Base-by-base conservation (phyloP, 1,140 invertebrate species). In the Listronotus bonariensis region DNA sequence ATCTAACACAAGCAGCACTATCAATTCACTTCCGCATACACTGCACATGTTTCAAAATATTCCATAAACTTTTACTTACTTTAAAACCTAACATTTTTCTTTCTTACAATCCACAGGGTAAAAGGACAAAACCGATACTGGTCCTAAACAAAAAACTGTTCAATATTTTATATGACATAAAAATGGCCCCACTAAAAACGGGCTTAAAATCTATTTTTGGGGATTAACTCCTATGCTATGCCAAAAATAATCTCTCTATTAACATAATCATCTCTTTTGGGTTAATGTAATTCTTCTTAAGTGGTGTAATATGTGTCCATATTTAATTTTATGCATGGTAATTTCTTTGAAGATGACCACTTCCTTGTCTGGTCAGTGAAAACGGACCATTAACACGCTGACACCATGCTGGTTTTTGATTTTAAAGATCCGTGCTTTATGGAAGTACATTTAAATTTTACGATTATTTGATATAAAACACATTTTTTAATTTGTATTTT, bases 251-350 rank as follows among this genome's bases (percentile, higher is more conserved):
- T 48, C 15, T 32, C 10, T 38, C 26, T 14, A 18, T 48, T 59
- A 59, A 9, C 56, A 59, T 59, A 59, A 59, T 59, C 56, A 36
- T 36, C 3, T 36, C 8, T 59, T 59, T 48, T 59, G 43, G 56
- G 56, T 59, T 59, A 59, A 59, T 59, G 7, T 20, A 17, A 59
- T 59, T 32, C 56, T 38, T 32, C 9, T 20, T 15, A 38, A 14
- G 34, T 59, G 56, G 56, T 49, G 56, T 36, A 59, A 59, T 40
- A 34, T 12, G 12, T 36, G 11, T 9, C 11, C 34, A 36, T 26
- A 26, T 34, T 12, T 36, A 53, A 32, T 46, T 45, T 20, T 12
- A 26, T 40, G 14, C 41, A 31, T 57, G 54, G 40, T 57, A 57
- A 57, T 57, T 45, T 11, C 11, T 36, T 36, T 12, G 11, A 59